Conservation (phyloP, 2,888 invertebrate genomes). For the Schizaphis graminum region DNA sequence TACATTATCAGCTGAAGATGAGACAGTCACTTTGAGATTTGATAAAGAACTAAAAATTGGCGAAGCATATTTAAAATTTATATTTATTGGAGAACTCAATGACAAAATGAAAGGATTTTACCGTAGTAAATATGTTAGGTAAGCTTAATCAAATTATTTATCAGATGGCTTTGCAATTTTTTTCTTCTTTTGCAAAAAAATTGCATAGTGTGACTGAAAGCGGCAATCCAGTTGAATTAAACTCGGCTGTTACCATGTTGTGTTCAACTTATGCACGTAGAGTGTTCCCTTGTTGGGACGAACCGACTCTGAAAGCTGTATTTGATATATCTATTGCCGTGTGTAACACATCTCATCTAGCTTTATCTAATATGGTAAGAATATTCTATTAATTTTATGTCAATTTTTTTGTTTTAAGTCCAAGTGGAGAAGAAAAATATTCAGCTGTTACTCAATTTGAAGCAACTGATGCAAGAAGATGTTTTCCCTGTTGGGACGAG, state of each 20-base stretch:
- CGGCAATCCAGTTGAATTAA: conserved; percentile 76
- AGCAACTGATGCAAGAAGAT: conserved; percentile 89
- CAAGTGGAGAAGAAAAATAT: conserved; percentile 81
- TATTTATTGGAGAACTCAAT: conserved; percentile 88
- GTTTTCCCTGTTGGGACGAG: conserved; percentile 99
- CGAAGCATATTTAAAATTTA: conserved; percentile 76
- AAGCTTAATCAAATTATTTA: conserved; percentile 65
- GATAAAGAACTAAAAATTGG: conserved; percentile 75
- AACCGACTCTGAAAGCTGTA: conserved; percentile 95
- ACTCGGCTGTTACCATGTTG: conserved; percentile 92
- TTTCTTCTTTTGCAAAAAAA: conserved; percentile 53
- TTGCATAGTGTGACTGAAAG: conserved; percentile 44
- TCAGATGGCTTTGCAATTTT: conserved; percentile 38
- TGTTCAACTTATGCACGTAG: conserved; percentile 90
- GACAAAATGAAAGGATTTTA: conserved; percentile 97
- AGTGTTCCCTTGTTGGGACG: conserved; percentile 98
- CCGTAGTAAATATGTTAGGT: conserved; percentile 84
- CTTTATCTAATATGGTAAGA: conserved; percentile 59
- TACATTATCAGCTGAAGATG: conserved; percentile 74
- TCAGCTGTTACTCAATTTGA: conserved; percentile 95
- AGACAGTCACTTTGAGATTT: conserved; percentile 80
- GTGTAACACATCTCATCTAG: conserved; percentile 76
- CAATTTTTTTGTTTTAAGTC: conserved; percentile 48
- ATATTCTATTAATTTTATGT: conserved; percentile 33
- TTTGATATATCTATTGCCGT: conserved; percentile 79